These are phyloP conservation scores for Merodon equestris DNA, from an alignment of 2,888 invertebrate genomes.

Conservation along the genomic window DNA sequence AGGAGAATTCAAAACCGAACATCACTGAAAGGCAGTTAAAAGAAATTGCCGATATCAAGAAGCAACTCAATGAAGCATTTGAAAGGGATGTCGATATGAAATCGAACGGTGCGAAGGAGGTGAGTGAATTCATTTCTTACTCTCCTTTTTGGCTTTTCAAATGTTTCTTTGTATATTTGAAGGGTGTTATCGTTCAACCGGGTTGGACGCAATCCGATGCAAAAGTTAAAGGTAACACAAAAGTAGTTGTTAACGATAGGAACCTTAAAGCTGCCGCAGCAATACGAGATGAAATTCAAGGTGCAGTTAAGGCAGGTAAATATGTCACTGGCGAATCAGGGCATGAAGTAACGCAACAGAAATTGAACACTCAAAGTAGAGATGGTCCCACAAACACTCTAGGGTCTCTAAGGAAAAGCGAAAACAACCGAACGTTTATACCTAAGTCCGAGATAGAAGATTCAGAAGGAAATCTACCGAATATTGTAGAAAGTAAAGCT, in stretches of 20 bases:
- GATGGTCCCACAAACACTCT: not conserved
- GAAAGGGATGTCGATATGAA: constrained; percentile 66
- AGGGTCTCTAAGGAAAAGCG: constrained; percentile 43
- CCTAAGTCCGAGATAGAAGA: constrained; percentile 18
- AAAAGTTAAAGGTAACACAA: constrained; percentile 33
- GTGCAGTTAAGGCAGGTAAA: constrained; percentile 63
- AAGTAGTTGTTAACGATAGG: constrained; percentile 72
- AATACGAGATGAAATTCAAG: constrained; percentile 71
- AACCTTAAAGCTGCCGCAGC: constrained; percentile 69
- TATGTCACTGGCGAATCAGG: constrained; percentile 51
- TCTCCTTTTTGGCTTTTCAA: constrained; percentile 10
- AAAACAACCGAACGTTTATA: constrained; percentile 22
- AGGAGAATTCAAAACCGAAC: not conserved
- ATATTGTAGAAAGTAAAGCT: constrained; percentile 72
- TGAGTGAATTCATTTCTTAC: not conserved
- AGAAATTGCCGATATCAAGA: constrained; percentile 73
- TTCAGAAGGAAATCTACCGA: constrained; percentile 56
- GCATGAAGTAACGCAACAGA: constrained; percentile 31
- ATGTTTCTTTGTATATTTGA: not conserved
- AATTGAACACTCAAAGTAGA: constrained; percentile 43
- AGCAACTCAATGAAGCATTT: constrained; percentile 72
- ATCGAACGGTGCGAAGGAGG: constrained; percentile 52
- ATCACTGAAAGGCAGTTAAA: constrained; percentile 44
- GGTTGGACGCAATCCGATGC: constrained; percentile 72
- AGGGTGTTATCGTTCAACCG: constrained; percentile 74